phyloP scores from a whole-genome alignment of 2,888 invertebrate genomes.

The Incurvaria masculella region DNA sequence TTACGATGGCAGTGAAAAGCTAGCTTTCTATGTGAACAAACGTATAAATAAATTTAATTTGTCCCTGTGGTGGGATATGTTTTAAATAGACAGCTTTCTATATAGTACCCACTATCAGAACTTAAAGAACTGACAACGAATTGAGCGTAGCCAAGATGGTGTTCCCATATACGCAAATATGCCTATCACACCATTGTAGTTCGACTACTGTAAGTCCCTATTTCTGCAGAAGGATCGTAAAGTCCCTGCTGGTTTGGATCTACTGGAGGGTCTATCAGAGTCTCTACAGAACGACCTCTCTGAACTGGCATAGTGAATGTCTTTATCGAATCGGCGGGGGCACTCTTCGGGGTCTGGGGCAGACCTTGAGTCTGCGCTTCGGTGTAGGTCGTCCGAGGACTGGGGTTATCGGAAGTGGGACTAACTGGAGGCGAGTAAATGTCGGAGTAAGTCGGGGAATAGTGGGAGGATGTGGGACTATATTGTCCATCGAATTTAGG shows the following conservation, averaged over 20 bases:
- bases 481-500: conserved; percentile 38
- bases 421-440: conserved; percentile 50
- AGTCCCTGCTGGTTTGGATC: conserved; percentile 17
- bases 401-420: conserved; percentile 37
- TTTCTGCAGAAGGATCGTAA: conserved; percentile 21
- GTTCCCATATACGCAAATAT: no score
- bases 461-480: conserved; percentile 45
- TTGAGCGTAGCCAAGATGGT: no score
- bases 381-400: conserved; percentile 39
- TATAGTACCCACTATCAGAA: no score
- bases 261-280: conserved; percentile 39
- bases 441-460: conserved; percentile 50
- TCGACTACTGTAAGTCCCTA: conserved; percentile 39
- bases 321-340: conserved; percentile 38
- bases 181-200: conserved; percentile 57
- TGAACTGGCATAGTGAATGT: conserved; percentile 43
- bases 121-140: no score
- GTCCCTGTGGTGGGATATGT: no score
- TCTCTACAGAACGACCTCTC: conserved; percentile 45
- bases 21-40: no score
- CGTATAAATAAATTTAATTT: no score
- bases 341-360: conserved; percentile 42
- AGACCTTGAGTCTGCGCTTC: conserved; percentile 32
- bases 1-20: no score
- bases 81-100: no score